These are phyloP conservation scores for Saccopteryx leptura DNA, from an alignment of 2,113 vertebrate species.

Conservation along the genomic window DNA sequence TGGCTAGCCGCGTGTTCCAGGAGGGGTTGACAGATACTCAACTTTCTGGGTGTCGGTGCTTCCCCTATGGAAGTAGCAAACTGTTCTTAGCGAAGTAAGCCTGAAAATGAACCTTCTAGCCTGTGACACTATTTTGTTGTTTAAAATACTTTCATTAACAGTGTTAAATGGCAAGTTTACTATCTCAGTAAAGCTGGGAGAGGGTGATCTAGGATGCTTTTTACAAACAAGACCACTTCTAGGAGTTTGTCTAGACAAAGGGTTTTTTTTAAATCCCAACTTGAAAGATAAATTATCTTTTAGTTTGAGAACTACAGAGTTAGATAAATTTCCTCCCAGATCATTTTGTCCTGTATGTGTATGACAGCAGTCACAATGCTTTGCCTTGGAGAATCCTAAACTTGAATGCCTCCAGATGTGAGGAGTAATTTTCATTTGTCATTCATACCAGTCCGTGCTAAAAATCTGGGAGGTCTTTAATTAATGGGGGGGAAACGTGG, in stretches of 20 bases:
- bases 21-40: not conserved
- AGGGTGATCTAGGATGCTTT: not conserved
- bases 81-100: not conserved
- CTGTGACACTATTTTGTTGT: not conserved
- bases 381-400: not conserved
- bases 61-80: not conserved
- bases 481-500: not conserved
- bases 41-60: not conserved
- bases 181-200: not conserved
- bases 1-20: slow-evolving; percentile 6
- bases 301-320: not conserved
- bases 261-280: not conserved
- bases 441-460: not conserved
- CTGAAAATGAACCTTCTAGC: not conserved
- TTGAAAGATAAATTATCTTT: not conserved
- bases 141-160: not conserved
- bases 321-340: not conserved
- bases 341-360: not conserved
- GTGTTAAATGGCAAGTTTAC: not conserved
- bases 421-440: slow-evolving; percentile 14
- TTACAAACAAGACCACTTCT: not conserved
- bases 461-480: slow-evolving; percentile 38
- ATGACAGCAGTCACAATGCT: not conserved
- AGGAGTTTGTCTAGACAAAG: not conserved
- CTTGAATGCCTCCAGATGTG: slow-evolving; percentile 16